Conservation (phyloP, 1,140 invertebrate genomes). For the Polypedilum vanderplanki region DNA sequence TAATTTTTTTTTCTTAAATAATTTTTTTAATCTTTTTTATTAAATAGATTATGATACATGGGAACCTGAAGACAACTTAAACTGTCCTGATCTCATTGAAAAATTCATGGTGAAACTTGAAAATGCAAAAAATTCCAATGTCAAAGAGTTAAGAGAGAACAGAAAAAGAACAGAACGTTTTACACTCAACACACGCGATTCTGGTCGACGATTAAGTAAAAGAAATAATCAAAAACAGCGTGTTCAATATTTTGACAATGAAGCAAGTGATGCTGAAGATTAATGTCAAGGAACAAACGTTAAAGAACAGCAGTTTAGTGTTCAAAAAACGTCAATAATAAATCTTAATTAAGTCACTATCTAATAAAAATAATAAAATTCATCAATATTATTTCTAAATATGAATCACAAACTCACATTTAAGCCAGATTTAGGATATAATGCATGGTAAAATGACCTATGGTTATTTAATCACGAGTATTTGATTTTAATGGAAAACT, state of each 20-base stretch:
- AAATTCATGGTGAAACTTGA: constrained; percentile 55
- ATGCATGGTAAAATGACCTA: no score
- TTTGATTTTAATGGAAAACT: no score
- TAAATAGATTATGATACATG: constrained; percentile 52
- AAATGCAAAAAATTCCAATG: constrained; percentile 40
- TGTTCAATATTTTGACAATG: background rate
- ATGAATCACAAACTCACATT: no score
- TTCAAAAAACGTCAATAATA: background rate
- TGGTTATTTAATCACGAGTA: no score
- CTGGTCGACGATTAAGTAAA: constrained; percentile 53
- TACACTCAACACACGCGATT: constrained; percentile 49
- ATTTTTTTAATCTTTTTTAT: no score
- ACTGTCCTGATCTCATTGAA: constrained; percentile 55
- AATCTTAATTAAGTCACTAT: background rate
- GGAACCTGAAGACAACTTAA: constrained; percentile 60
- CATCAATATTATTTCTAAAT: no score
- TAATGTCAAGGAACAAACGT: background rate
- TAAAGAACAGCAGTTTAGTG: background rate
- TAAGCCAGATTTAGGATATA: no score
- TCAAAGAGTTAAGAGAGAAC: constrained; percentile 49
- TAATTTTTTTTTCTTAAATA: no score
- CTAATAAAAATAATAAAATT: no score
- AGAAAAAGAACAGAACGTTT: constrained; percentile 56
- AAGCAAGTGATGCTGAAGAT: background rate
- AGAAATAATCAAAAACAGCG: constrained; percentile 52